These are phyloP conservation scores for Cryptus armator DNA, from an alignment of 2,888 invertebrate species.

Conservation along the genomic window DNA sequence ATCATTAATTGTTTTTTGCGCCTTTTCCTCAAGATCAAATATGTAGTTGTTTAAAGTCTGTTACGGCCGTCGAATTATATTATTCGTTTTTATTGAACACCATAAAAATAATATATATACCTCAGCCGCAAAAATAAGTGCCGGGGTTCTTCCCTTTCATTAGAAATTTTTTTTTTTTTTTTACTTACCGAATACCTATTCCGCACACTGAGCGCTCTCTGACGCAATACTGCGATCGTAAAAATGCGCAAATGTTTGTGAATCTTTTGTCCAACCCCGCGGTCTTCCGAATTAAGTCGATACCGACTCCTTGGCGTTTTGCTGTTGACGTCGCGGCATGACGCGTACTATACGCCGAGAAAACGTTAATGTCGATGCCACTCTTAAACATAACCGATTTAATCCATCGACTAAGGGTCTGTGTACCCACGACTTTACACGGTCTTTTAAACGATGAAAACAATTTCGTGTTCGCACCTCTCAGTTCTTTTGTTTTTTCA, in stretches of 20 bases:
- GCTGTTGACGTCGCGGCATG: not conserved
- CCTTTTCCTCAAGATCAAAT: constrained; percentile 66
- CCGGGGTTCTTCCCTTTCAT: no score
- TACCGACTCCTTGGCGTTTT: constrained; percentile 4
- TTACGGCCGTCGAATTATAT: constrained; percentile 27
- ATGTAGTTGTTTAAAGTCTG: constrained; percentile 39
- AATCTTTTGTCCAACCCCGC: constrained; percentile 9
- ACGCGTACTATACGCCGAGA: constrained; percentile 9
- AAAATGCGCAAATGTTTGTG: constrained; percentile 17
- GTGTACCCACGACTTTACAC: constrained; percentile 7
- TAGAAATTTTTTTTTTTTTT: not conserved
- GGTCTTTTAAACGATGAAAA: constrained; percentile 26
- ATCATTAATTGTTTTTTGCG: constrained; percentile 31
- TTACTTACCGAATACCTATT: not conserved
- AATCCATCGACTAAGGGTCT: constrained; percentile 34
- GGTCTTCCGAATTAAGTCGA: not conserved
- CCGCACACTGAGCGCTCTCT: constrained; percentile 5
- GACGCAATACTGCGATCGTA: not conserved
- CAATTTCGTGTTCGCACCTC: not conserved
- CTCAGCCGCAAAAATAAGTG: no score
- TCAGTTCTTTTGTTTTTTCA: not conserved
- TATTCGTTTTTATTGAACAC: constrained; percentile 1
- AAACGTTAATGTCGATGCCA: not conserved
- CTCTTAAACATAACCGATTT: constrained; percentile 6
- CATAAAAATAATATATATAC: not conserved